Evolutionary conservation across 2,797 vertebrate genomes (phyloP).

Genomic region (Pogonophryne albipinna): DNA sequence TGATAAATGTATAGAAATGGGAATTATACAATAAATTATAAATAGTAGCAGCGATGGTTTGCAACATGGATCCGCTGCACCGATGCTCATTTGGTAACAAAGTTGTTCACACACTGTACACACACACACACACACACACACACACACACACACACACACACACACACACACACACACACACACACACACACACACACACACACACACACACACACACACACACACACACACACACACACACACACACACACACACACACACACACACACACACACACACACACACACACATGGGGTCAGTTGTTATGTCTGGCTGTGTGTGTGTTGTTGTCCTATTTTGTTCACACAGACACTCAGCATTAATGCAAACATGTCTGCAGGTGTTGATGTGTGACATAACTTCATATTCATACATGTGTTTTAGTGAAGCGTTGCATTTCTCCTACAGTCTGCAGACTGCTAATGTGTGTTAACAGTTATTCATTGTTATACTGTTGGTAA

Average conservation of each 20-base stretch:
- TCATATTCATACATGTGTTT: not conserved
- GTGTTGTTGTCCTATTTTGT: not conserved
- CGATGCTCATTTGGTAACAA: not conserved
- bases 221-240: not conserved
- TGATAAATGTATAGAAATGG: not conserved
- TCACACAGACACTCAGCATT: slow-evolving; percentile 17
- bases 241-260: not conserved
- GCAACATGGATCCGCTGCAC: not conserved
- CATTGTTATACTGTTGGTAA: not conserved
- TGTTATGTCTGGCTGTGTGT: slow-evolving; percentile 22
- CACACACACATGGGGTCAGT: slow-evolving; percentile 20
- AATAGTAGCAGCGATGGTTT: not conserved
- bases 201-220: too few species aligned
- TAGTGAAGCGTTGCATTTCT: not conserved
- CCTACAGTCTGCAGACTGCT: not conserved
- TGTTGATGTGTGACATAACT: slow-evolving; percentile 12
- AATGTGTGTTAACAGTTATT: not conserved
- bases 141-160: not conserved
- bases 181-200: too few species aligned
- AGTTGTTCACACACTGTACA: not conserved
- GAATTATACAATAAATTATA: not conserved
- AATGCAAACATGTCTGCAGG: slow-evolving; percentile 8
- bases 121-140: not conserved
- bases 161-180: too few species aligned
- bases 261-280: slow-evolving; percentile 3